These are phyloP conservation scores for Drosophila mimica DNA, from an alignment of 2,888 invertebrate genomes.

Conservation along the genomic window DNA sequence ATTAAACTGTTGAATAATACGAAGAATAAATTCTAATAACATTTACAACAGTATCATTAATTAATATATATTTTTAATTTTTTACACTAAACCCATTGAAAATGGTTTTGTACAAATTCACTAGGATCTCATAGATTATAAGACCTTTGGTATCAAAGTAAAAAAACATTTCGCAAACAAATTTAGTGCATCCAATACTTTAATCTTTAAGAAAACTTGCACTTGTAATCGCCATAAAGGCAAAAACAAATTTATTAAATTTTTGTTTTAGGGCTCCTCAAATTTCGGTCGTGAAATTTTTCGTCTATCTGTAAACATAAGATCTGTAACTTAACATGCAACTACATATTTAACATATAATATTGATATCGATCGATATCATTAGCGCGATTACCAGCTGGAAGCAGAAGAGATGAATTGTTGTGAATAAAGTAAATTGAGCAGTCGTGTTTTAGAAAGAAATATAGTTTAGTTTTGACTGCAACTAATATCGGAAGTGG, in stretches of 20 bases:
- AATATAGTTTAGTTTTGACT: too few species aligned
- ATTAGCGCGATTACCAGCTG: not conserved
- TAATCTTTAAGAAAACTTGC: not conserved
- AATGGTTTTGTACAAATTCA: not conserved
- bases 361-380: not conserved
- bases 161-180: too few species aligned
- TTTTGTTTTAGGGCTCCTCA: not conserved
- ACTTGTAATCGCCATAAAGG: not conserved
- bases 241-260: not conserved
- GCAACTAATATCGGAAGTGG: not conserved
- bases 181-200: not conserved
- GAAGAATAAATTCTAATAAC: not conserved
- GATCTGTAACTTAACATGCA: not conserved
- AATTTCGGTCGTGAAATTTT: too few species aligned
- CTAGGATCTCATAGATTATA: not conserved
- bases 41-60: not conserved
- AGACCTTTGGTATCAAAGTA: not conserved
- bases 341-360: not conserved
- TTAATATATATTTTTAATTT: too few species aligned
- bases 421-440: not conserved
- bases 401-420: not conserved
- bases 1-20: conserved; percentile 87
- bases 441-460: not conserved
- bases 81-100: not conserved
- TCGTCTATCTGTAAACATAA: not conserved